phyloP scores from a whole-genome alignment of 2,888 invertebrate genomes.

The Hypena proboscidalis region DNA sequence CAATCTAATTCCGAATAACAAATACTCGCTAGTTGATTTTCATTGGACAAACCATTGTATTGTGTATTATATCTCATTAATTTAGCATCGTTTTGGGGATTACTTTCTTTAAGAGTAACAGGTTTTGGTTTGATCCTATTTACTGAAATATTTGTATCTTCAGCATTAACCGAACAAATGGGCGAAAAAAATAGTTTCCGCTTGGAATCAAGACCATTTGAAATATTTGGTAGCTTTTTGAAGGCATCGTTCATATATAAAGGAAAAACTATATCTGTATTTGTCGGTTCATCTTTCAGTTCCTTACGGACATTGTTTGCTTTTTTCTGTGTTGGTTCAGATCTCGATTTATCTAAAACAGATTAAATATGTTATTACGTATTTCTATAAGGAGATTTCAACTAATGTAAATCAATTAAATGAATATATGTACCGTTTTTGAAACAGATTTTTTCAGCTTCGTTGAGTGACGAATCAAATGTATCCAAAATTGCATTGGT shows the following conservation, averaged over 20 bases:
- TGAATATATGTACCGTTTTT: too few relatives aligned
- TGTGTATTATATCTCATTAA: slow-evolving; percentile 6
- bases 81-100: slow-evolving; percentile 22
- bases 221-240: not conserved
- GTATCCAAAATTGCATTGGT: slow-evolving; percentile 13
- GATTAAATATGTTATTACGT: too few relatives aligned
- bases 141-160: slow-evolving; percentile 25
- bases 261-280: slow-evolving; percentile 27
- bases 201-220: slow-evolving; percentile 21
- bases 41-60: slow-evolving; percentile 11
- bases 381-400: too few relatives aligned
- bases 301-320: slow-evolving; percentile 6
- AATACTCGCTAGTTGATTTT: slow-evolving; percentile 5
- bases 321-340: not conserved
- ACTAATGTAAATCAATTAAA: too few relatives aligned
- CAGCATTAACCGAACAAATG: slow-evolving; percentile 58
- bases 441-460: too few relatives aligned
- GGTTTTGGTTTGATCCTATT: slow-evolving; percentile 33
- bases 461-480: too few relatives aligned
- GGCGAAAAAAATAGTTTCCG: slow-evolving; percentile 55
- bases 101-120: slow-evolving; percentile 29
- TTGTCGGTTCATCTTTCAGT: slow-evolving; percentile 42
- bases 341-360: slow-evolving; percentile 26
- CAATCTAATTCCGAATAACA: slow-evolving; percentile 14
- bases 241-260: not conserved